A percentile compares a stretch with the other conserved stretches of the same genome.
Evolutionary conservation across 2,888 invertebrate species (phyloP).

Genomic region (Petrolisthes cinctipes): DNA sequence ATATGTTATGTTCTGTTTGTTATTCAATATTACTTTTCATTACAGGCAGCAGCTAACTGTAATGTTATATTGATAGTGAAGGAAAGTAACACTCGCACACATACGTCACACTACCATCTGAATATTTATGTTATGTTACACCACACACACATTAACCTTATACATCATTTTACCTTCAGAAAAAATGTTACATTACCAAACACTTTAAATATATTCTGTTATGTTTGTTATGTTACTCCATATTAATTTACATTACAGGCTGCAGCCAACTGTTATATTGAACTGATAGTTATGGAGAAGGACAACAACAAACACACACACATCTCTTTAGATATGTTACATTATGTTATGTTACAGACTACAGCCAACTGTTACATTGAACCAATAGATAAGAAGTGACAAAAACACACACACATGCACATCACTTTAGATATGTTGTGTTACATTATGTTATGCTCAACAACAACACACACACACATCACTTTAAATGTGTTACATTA

Average conservation of each 20-base stretch:
- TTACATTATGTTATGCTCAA: background rate
- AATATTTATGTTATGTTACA: too few relatives aligned
- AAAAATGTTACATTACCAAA: too few relatives aligned
- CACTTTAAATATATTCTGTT: too few relatives aligned
- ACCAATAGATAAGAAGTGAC: background rate
- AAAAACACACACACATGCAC: background rate
- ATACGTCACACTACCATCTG: too few relatives aligned
- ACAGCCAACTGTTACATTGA: slow-evolving; percentile 72
- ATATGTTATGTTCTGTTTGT: too few relatives aligned
- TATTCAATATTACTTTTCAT: background rate
- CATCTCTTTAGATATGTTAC: background rate
- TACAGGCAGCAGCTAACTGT: slow-evolving; percentile 89
- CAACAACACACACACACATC: background rate
- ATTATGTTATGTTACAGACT: slow-evolving; percentile 73
- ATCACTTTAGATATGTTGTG: background rate
- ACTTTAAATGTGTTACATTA: background rate
- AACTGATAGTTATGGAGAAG: too few relatives aligned
- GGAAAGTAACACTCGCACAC: too few relatives aligned
- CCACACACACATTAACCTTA: too few relatives aligned
- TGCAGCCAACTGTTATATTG: too few relatives aligned
- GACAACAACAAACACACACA: background rate
- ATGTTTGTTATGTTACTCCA: background rate
- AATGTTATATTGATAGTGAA: too few relatives aligned
- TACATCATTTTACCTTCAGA: too few relatives aligned
- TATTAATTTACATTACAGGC: slow-evolving; percentile 73